Base-by-base conservation (phyloP, 2,888 invertebrate genomes). In the Nomada fucata region DNA sequence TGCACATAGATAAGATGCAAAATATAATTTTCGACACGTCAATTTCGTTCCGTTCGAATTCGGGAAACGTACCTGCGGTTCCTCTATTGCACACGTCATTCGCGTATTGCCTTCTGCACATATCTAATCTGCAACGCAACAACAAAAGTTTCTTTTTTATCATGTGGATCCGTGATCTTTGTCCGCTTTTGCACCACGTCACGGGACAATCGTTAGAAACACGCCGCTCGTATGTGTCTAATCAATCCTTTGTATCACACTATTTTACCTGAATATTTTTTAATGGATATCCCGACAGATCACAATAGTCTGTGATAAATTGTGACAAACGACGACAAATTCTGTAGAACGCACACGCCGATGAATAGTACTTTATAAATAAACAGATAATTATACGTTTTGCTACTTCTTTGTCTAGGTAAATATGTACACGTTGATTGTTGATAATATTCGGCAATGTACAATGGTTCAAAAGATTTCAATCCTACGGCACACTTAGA, bases 61-160 rank as follows among this genome's bases (percentile, higher is more conserved):
- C 85, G 89, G 89, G 89, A 92, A 92, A 94, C 95, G 96, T 98
- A 98, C 98, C 98, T 97, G 98, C 98, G 92, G 98, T 98, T 96
- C 98, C 98, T 96, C 98, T 97, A 97, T 98, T 98, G 97, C 98
- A 98, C 95, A 97, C 97, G 95, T 98, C 98, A 96, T 97, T 97
- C 94, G 97, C 97, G 96, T 96, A 97, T 95, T 97, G 97, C 96
- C 98, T 96, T 95, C 98, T 97, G 97, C 98, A 98, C 98, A 98
- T 98, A 97, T 98, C 98, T 96, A 98, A 97, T 97, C 98, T 98
- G 98, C 95, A 97, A 97, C 94, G 95, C 94, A 95, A 94, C 94
- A 95, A 95, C 93, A 94, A 94, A 94, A 94, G 94, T 55, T 68
- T 94, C 91, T 94, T 88, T 89, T 93, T 93, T 93, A 93, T 92